Base-by-base conservation (phyloP, 2,797 vertebrate species). In the Oreochromis grahami region DNA sequence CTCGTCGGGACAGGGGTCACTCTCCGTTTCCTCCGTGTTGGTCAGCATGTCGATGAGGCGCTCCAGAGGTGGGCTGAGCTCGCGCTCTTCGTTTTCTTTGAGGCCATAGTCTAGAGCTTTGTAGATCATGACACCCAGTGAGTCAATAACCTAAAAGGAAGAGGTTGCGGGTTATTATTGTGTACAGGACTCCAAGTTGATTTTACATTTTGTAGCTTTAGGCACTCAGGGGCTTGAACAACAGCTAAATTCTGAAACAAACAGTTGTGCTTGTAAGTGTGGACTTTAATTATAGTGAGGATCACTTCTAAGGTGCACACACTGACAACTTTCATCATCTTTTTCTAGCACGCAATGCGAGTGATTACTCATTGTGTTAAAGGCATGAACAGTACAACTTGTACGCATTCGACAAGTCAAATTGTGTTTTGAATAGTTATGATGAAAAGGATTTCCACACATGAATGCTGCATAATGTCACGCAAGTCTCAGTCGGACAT, bases 101-200 rank as follows among this genome's bases (percentile, higher is more conserved):
- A 99, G 96, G 24, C 99, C 98, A 77, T 97, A 99, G 96, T 99
- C 99, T 95, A 99, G 92, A 26, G 99, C 99, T 96, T 99, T 99
- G 95, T 99, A 99, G 93, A 99, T 99, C 96, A 99, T 98, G 94
- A 99, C 97, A 34, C 98, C 98, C 87, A 99, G 93, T 1, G 98
- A 99, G 93, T 99, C 98, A 51, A 99, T 98, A 48, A 99, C 96
- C 98, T 99, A 91, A 7, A 26, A 48, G 19, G 83, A 5, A 12
- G 19, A 84, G 32, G 9, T n/a, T 58, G 11, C 1, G 17, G 2
- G 36, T 89, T 58, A 72, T 80, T 76, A 74, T n/a, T 76, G 10
- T 83, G 58, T 17, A 76, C 14, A 56, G 10, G 17, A 3, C 43
- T 32, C 6, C 17, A 50, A 50, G 43, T 29, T 5, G 26, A 50